Percentiles rank a stretch among this genome's conserved stretches.
Conservation (phyloP, 2,888 invertebrate genomes). For the Podabrus alpinus region DNA sequence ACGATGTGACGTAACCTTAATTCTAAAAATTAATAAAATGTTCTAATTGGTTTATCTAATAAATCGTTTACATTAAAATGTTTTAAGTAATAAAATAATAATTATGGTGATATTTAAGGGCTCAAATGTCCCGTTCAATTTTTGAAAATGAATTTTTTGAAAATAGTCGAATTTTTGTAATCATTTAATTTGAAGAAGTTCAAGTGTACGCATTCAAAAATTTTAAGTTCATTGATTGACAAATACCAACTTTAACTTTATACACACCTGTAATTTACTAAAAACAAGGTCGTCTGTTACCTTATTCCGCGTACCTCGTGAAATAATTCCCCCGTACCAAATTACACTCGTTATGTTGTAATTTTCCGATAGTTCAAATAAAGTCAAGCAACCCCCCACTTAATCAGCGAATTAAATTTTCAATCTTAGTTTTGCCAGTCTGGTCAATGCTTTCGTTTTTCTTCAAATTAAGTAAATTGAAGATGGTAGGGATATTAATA, state of each 20-base stretch:
- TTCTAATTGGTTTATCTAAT: no score
- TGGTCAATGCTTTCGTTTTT: slow-evolving; percentile 5
- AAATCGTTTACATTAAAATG: no score
- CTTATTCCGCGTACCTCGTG: background rate
- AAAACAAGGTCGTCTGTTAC: background rate
- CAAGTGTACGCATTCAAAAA: background rate
- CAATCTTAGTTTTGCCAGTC: background rate
- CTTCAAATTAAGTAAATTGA: slow-evolving; percentile 17
- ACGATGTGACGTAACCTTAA: background rate
- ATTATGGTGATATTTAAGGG: background rate
- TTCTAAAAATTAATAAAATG: background rate
- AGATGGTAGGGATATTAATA: slow-evolving; percentile 9
- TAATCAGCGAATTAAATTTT: background rate
- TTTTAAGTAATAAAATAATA: no score
- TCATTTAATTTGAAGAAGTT: background rate
- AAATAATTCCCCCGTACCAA: background rate
- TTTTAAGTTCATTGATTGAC: background rate
- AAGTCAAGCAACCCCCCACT: background rate
- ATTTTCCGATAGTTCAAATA: slow-evolving; percentile 1
- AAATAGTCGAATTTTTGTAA: no score
- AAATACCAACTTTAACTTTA: background rate
- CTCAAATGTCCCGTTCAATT: no score
- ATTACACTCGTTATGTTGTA: background rate
- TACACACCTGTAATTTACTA: background rate
- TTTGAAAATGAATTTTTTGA: no score